These are phyloP conservation scores for Phyllopteryx taeniolatus DNA, from an alignment of 2,113 vertebrate species.

Conservation along the genomic window DNA sequence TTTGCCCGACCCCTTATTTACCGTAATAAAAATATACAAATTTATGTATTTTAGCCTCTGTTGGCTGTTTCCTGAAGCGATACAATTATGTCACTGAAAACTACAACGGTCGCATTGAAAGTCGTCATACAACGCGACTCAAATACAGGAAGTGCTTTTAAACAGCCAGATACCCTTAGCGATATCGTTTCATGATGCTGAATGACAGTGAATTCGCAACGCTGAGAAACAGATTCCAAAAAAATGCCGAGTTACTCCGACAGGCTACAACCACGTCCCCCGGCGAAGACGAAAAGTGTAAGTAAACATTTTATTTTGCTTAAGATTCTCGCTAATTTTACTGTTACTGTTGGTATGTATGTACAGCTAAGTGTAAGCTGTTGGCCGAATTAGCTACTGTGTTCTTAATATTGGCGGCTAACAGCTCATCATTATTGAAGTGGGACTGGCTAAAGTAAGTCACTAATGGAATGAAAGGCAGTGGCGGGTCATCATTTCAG, in stretches of 20 bases:
- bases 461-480: not conserved
- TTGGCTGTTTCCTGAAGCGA: not conserved
- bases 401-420: not conserved
- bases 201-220: conserved; percentile 60
- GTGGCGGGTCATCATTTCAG: not conserved
- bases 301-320: conserved; percentile 25
- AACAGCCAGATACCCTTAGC: not conserved
- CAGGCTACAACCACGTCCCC: conserved; percentile 35
- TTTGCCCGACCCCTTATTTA: not conserved
- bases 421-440: not conserved
- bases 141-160: conserved; percentile 36
- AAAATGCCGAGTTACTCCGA: conserved; percentile 68
- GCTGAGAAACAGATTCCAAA: conserved; percentile 73
- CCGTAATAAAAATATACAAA: not conserved
- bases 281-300: conserved; percentile 67
- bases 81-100: conserved; percentile 7
- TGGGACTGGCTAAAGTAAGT: too few species aligned
- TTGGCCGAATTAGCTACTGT: not conserved
- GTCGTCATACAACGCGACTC: conserved; percentile 48
- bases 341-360: not conserved
- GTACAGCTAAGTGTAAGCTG: not conserved
- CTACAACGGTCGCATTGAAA: conserved; percentile 33
- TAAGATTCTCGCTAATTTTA: not conserved
- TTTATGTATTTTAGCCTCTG: not conserved
- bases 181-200: conserved; percentile 32